Evolutionary conservation across 2,113 vertebrate species (phyloP).

Genomic region (Lycaon pictus): DNA sequence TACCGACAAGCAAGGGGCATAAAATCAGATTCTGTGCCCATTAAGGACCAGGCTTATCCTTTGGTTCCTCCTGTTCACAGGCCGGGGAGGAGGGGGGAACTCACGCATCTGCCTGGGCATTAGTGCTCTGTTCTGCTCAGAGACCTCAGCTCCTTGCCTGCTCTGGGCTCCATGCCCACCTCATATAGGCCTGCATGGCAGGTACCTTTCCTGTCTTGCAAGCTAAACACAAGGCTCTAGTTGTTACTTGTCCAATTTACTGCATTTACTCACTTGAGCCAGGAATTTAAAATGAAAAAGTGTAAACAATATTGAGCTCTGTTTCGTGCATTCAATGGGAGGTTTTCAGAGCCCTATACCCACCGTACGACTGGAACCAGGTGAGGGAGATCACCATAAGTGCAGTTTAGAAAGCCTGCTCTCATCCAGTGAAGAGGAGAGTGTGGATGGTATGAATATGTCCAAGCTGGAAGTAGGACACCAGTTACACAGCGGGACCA

Average conservation of each 20-base stretch:
- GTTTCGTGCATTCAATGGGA: background rate
- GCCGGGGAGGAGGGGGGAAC: rapidly evolving
- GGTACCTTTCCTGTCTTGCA: background rate
- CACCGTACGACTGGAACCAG: rapidly evolving
- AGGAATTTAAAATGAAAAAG: rapidly evolving
- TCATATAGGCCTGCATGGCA: rapidly evolving
- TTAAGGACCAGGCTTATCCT: rapidly evolving
- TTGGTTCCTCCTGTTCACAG: background rate
- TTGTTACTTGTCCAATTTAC: rapidly evolving
- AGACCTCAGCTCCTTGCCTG: background rate
- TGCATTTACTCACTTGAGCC: rapidly evolving
- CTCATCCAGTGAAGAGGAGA: rapidly evolving
- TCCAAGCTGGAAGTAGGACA: background rate
- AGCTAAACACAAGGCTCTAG: background rate
- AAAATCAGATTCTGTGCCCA: background rate
- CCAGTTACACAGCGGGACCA: rapidly evolving
- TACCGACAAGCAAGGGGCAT: rapidly evolving
- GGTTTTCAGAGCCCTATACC: background rate
- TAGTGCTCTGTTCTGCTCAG: rapidly evolving
- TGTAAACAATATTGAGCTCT: rapidly evolving
- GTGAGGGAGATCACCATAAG: too few species aligned
- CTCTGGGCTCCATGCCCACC: rapidly evolving
- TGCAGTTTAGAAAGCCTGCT: rapidly evolving
- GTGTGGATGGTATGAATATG: rapidly evolving
- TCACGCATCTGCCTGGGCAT: rapidly evolving